phyloP scores from a whole-genome alignment of 53 echinoderm and acorn worm species.

The Astropecten irregularis region DNA sequence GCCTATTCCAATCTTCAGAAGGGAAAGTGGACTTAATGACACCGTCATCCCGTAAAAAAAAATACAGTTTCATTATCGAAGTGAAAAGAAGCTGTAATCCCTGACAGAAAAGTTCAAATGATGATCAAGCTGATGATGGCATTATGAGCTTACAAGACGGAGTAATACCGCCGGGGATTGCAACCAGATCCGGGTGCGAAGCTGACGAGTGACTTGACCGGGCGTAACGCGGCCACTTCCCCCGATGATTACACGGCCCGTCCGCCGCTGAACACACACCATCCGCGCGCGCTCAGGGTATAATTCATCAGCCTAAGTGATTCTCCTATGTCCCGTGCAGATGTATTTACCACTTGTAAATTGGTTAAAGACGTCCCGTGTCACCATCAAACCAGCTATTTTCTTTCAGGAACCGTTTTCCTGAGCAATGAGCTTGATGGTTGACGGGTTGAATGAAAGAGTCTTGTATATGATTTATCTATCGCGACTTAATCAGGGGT shows the following conservation, averaged over 20 bases:
- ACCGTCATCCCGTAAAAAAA: too few relatives aligned
- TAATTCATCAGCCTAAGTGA: slow-evolving; percentile 51
- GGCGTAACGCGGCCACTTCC: background rate
- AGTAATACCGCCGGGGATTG: background rate
- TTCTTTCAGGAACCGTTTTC: background rate
- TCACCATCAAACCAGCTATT: slow-evolving; percentile 21
- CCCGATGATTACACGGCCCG: slow-evolving; percentile 11
- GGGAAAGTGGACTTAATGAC: too few relatives aligned
- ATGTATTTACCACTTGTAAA: slow-evolving; percentile 48
- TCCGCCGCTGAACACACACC: background rate
- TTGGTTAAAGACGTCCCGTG: slow-evolving; percentile 38
- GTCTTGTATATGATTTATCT: background rate
- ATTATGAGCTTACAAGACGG: background rate
- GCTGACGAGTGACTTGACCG: slow-evolving; percentile 26
- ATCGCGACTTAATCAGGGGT: background rate
- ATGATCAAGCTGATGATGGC: slow-evolving; percentile 3
- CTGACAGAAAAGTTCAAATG: background rate
- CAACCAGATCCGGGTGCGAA: slow-evolving; percentile 19
- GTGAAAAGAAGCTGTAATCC: too few relatives aligned
- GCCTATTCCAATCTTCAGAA: too few relatives aligned
- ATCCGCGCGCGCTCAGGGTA: background rate
- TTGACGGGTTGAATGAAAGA: background rate
- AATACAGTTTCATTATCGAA: too few relatives aligned
- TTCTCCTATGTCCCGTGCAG: slow-evolving; percentile 12
- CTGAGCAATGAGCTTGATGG: too few relatives aligned